Base-by-base conservation (phyloP, 2,113 vertebrate species). In the Xenopus laevis region DNA sequence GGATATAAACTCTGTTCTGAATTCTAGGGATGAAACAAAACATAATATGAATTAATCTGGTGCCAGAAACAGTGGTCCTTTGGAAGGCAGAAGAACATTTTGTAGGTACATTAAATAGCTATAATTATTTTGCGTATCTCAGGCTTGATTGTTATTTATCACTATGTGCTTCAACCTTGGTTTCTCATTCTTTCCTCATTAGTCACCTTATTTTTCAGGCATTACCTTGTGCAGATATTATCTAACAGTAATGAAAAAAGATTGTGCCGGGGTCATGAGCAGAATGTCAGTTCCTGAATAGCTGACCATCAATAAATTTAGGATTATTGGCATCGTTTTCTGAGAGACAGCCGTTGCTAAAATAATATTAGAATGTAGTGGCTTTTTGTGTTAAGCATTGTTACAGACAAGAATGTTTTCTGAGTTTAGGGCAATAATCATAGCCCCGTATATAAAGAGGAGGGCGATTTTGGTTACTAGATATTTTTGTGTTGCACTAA, bases 241-340 rank as follows among this genome's bases (percentile, higher is more conserved):
- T 75, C 73, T 75, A 68, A 68, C 73, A 62, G 58, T 63, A 62
- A 68, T 75, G 65, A 69, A 75, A 69, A 75, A 66, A 63, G 65
- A 59, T 58, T 62, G 73, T 20, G 13, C 18, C 17, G 21, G 47
- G 65, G 73, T 75, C 65, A 62, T 52, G 46, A 45, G 55, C 15
- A 63, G 58, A 75, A 53, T 75, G 72, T 53, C 23, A 23, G 12
- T 12, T 46, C 13, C 23, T 60, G 63, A 60, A 61, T 60, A 68
- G 59, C 65, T 47, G 30, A 60, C 9, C 61, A 33, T 63, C 53
- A 55, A 55, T 55, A 55, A 55, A 55, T 55, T 55, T 55, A n/a
- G 53, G 53, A 16, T 55, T 55, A 55, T 55, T 55, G 53, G 53
- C 53, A 8, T n/a, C 4, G 13, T 55, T 55, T 55, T 55, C 53